Conservation (phyloP, 2,113 vertebrate genomes). For the Bagarius yarrelli region DNA sequence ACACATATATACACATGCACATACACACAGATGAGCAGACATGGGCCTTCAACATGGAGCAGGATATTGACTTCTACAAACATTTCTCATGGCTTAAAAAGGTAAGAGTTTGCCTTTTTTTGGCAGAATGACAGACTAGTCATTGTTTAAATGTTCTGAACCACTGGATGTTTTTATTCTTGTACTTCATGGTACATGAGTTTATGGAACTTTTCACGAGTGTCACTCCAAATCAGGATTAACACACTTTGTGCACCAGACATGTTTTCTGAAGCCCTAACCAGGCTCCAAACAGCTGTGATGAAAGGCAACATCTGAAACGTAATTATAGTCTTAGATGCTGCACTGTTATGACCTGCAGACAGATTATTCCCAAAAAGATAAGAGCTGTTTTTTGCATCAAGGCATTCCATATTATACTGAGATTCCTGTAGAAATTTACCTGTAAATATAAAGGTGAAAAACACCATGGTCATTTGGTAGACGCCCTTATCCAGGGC, state of each 20-base stretch:
- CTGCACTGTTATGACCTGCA: conserved; percentile 23
- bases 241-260: not conserved
- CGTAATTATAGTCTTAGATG: conserved; percentile 31
- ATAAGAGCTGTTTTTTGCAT: conserved; percentile 4
- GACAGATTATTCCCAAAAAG: conserved; percentile 33
- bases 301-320: conserved; percentile 19
- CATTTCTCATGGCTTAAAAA: conserved; percentile 94
- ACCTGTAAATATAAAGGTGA: not conserved
- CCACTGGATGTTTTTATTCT: not conserved
- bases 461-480: not conserved
- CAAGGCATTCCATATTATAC: not conserved
- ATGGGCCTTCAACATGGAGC: conserved; percentile 92
- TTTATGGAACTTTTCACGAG: not conserved
- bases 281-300: conserved; percentile 25
- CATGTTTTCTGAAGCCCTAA: not conserved
- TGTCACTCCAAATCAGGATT: not conserved
- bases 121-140: not conserved
- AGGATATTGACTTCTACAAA: conserved; percentile 93
- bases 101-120: conserved; percentile 72
- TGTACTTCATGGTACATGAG: not conserved
- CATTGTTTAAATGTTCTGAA: not conserved
- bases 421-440: not conserved
- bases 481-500: too few relatives aligned
- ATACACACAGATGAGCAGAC: conserved; percentile 66
- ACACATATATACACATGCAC: conserved; percentile 75